A percentile compares a stretch with the other conserved stretches of the same genome.
phyloP scores from a whole-genome alignment of 2,797 vertebrate genomes.

The Betta splendens region DNA sequence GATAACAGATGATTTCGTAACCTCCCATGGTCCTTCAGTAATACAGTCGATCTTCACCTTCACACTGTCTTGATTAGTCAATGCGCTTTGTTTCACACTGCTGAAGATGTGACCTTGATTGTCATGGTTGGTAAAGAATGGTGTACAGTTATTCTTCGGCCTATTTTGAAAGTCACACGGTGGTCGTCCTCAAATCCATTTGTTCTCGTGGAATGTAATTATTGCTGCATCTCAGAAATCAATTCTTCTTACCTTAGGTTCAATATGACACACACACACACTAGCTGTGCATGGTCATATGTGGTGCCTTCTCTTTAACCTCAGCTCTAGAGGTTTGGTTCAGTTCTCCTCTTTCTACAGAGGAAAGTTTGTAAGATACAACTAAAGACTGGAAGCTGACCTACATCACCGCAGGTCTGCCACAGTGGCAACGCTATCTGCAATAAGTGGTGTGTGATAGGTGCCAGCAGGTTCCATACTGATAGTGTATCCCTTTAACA shows the following conservation, averaged over 20 bases:
- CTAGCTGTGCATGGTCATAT: too few relatives aligned
- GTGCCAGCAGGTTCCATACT: too few relatives aligned
- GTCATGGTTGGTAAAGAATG: constrained; percentile 34
- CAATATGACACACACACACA: constrained; percentile 18
- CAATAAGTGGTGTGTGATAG: too few relatives aligned
- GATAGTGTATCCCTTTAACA: too few relatives aligned
- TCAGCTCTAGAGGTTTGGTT: too few relatives aligned
- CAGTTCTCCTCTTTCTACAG: too few relatives aligned
- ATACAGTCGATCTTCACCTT: constrained; percentile 56
- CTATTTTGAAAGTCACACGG: constrained; percentile 12
- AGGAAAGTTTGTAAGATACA: too few relatives aligned
- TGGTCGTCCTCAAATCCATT: constrained; percentile 51
- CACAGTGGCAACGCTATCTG: too few relatives aligned
- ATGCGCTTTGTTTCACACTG: constrained; percentile 43
- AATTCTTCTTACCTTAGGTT: constrained; percentile 57
- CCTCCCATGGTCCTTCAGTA: constrained; percentile 36
- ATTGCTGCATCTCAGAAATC: constrained; percentile 68
- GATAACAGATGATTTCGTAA: constrained; percentile 59
- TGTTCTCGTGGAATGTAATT: constrained; percentile 64
- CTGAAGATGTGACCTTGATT: constrained; percentile 61
- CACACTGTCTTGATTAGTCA: constrained; percentile 56
- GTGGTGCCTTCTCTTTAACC: too few relatives aligned
- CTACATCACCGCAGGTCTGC: too few relatives aligned
- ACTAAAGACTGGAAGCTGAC: too few relatives aligned
- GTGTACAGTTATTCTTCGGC: constrained; percentile 47